A percentile compares a stretch with the other conserved stretches of the same genome.
Evolutionary conservation across 2,888 invertebrate species (phyloP).

Genomic region (Parnassius glacialis): DNA sequence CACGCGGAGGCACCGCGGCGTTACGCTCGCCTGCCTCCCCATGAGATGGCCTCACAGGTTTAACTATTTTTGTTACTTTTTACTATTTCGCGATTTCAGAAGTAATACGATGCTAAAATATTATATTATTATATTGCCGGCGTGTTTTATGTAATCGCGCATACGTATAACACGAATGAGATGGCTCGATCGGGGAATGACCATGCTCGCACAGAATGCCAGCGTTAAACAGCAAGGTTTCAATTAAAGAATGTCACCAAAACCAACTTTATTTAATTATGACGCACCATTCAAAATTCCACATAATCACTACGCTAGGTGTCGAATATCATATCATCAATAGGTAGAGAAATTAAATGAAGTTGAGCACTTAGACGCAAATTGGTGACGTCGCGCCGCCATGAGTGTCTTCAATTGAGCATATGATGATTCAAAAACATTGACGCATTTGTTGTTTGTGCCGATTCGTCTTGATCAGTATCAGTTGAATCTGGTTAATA

Average conservation of each 20-base stretch:
- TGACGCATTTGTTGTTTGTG: slow-evolving; percentile 43
- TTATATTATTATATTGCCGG: too few relatives aligned
- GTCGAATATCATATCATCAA: slow-evolving; percentile 29
- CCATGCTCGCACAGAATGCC: too few relatives aligned
- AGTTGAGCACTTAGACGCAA: slow-evolving; percentile 31
- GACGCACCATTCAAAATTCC: slow-evolving; percentile 15
- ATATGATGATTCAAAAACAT: slow-evolving; percentile 62
- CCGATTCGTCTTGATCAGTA: slow-evolving; percentile 35
- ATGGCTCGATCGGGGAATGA: too few relatives aligned
- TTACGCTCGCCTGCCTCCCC: slow-evolving; percentile 40
- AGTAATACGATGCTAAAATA: too few relatives aligned
- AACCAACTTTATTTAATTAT: not conserved
- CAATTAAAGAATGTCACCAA: too few relatives aligned
- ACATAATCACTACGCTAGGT: slow-evolving; percentile 12
- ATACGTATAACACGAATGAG: too few relatives aligned
- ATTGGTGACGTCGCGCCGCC: slow-evolving; percentile 36
- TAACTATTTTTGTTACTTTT: slow-evolving; percentile 33
- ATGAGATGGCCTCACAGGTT: slow-evolving; percentile 43
- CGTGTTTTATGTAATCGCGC: too few relatives aligned
- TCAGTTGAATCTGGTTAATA: slow-evolving; percentile 39
- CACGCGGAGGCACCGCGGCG: slow-evolving; percentile 36
- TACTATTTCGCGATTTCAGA: slow-evolving; percentile 10
- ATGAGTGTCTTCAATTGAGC: slow-evolving; percentile 51
- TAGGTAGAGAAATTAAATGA: slow-evolving; percentile 31
- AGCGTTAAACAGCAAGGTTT: too few relatives aligned